These are phyloP conservation scores for Nasua narica DNA, from an alignment of 2,797 vertebrate species.

Conservation along the genomic window DNA sequence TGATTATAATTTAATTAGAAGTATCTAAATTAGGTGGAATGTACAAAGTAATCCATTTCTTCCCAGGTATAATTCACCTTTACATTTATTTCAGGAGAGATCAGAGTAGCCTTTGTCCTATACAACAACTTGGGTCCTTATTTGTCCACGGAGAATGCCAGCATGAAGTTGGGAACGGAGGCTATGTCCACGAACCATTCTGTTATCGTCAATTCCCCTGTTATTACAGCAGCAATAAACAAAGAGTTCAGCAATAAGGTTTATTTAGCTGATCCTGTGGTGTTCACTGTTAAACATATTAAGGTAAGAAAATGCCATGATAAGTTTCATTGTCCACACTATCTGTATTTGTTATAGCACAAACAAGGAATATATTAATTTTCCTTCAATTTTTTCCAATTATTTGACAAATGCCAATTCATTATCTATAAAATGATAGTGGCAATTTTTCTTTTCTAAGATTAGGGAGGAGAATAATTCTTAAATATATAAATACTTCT, in stretches of 20 bases:
- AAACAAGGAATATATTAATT: neutral
- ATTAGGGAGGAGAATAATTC: neutral
- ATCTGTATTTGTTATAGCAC: neutral
- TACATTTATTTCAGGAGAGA: slow-evolving; percentile 90
- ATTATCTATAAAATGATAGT: neutral
- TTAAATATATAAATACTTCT: neutral
- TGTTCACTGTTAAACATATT: slow-evolving; percentile 95
- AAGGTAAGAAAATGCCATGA: slow-evolving; percentile 86
- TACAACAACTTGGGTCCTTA: slow-evolving; percentile 97
- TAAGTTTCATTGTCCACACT: neutral
- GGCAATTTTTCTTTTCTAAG: neutral
- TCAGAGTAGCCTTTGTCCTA: slow-evolving; percentile 96
- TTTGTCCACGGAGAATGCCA: slow-evolving; percentile 97
- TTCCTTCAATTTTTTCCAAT: neutral
- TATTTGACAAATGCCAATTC: neutral
- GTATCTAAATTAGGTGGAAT: neutral
- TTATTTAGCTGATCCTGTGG: slow-evolving; percentile 96
- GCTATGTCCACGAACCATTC: slow-evolving; percentile 96
- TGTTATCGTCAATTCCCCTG: slow-evolving; percentile 96
- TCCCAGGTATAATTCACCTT: neutral
- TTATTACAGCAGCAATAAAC: slow-evolving; percentile 98
- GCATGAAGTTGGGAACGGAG: slow-evolving; percentile 95
- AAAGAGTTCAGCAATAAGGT: slow-evolving; percentile 98
- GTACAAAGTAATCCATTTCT: neutral
- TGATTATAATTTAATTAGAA: neutral